Conservation (phyloP, 2,113 vertebrate genomes). For the Microcebus murinus region DNA sequence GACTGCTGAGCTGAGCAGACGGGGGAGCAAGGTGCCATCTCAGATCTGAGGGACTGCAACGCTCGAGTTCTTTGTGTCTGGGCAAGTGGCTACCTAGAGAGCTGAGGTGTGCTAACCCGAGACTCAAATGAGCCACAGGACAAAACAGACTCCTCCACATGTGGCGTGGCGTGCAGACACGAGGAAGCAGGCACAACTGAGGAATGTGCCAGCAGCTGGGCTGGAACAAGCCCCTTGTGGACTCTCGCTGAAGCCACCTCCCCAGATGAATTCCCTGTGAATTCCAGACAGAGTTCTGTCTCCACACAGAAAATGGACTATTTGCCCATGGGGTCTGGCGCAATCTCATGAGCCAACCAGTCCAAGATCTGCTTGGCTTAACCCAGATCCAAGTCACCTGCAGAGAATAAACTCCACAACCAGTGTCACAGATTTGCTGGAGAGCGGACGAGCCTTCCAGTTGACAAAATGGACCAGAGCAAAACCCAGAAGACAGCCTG, state of each 20-base stretch:
- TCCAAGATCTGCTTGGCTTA: neutral
- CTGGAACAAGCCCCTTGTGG: neutral
- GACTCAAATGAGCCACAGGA: neutral
- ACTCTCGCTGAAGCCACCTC: neutral
- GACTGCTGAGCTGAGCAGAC: fast-evolving
- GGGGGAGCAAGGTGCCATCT: neutral
- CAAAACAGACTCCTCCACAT: neutral
- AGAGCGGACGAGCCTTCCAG: neutral
- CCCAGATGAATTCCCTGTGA: neutral
- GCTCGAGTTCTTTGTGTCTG: fast-evolving
- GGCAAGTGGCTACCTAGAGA: neutral
- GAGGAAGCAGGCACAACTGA: fast-evolving
- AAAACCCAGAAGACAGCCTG: neutral
- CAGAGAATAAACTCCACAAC: neutral
- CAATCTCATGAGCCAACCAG: neutral
- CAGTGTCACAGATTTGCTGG: neutral
- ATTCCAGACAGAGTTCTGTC: neutral
- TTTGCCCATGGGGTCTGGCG: neutral
- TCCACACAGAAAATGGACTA: neutral
- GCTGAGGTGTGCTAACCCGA: neutral
- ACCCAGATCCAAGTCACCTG: neutral
- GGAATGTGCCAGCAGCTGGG: neutral
- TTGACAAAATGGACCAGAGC: neutral
- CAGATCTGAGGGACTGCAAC: neutral
- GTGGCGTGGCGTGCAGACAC: fast-evolving